Evolutionary conservation across 2,888 invertebrate genomes (phyloP), one percentile per base, ranked within the genome.

Genomic region (Chloromyia formosa): DNA sequence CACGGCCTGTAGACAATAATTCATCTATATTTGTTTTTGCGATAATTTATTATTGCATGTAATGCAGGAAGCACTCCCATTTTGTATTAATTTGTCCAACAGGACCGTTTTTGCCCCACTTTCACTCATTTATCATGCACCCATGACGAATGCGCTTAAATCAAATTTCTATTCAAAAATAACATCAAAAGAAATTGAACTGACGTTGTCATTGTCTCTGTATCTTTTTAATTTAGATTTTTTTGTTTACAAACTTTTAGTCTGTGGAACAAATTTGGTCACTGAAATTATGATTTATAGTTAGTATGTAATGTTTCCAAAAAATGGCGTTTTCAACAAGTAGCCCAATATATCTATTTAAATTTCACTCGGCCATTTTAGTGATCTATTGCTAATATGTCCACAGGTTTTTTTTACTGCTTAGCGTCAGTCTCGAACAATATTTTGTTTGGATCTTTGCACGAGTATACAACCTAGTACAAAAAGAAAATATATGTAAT

Each of bases 271-370:
- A n/a, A 49, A 49, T 49, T 49, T 49, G 49, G 10, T 60, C 9
- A 60, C 20, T 60, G 23, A 23, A 60, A 23, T 9, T 22, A 60
- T 60, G 60, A 60, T 60, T 60, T 60, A 60, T 60, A 12, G 60
- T 60, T 23, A 14, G 23, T 20, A 23, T 58, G 1, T 60, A 35
- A 35, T 35, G 7, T 35, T 35, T 2, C 7, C 7, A 35, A 49
- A n/a, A 49, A 49, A 49, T 12, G 10, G 2, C 10, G 16, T 12
- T 49, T 49, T 49, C 49, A 35, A 7, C 27, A 35, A 35, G 27
- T 35, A 4, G 27, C 7, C 2, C 27, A 35, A 35, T 35, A 35
- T 35, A 35, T 35, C 27, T 35, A 4, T 35, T 35, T 35, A 35
- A 35, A 7, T 35, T 7, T 35, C 27, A 35, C 7, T 35, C 27